Conservation (phyloP, 2,113 vertebrate genomes). For the Channa maculata region DNA sequence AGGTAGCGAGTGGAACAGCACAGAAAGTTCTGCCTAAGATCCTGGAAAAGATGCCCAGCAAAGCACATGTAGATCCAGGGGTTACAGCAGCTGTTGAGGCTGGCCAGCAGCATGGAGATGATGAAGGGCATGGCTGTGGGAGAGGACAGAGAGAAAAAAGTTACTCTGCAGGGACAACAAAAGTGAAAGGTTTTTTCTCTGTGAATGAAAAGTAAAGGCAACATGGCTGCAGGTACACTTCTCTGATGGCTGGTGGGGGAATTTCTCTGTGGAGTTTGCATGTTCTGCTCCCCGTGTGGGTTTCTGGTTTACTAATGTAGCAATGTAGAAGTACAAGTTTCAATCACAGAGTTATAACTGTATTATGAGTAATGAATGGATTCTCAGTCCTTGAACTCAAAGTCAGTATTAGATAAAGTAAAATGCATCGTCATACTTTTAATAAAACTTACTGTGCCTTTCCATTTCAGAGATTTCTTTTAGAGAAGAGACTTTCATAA, state of each 20-base stretch:
- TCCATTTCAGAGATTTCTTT: neutral
- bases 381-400: slow-evolving; percentile 2
- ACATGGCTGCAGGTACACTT: neutral
- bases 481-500: neutral
- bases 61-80: slow-evolving; percentile 99
- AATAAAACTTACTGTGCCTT: neutral
- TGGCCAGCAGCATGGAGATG: slow-evolving; percentile 96
- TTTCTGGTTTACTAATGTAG: too few relatives aligned
- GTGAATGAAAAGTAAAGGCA: too few relatives aligned
- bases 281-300: too few relatives aligned
- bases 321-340: neutral
- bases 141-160: slow-evolving; percentile 15
- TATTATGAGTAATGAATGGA: neutral
- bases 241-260: too few relatives aligned
- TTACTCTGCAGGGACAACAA: slow-evolving; percentile 1
- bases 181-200: neutral
- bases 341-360: neutral
- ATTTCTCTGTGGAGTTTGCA: too few relatives aligned
- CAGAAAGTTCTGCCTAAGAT: slow-evolving; percentile 88
- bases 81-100: slow-evolving; percentile 99
- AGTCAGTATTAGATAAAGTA: neutral
- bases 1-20: slow-evolving; percentile 87
- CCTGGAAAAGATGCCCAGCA: slow-evolving; percentile 94
- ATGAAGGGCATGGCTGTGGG: slow-evolving; percentile 90
- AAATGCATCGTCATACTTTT: neutral